A percentile compares a stretch with the other conserved stretches of the same genome.
Conservation (phyloP, 2,797 vertebrate species). For the Odontamblyopus lacepedii region DNA sequence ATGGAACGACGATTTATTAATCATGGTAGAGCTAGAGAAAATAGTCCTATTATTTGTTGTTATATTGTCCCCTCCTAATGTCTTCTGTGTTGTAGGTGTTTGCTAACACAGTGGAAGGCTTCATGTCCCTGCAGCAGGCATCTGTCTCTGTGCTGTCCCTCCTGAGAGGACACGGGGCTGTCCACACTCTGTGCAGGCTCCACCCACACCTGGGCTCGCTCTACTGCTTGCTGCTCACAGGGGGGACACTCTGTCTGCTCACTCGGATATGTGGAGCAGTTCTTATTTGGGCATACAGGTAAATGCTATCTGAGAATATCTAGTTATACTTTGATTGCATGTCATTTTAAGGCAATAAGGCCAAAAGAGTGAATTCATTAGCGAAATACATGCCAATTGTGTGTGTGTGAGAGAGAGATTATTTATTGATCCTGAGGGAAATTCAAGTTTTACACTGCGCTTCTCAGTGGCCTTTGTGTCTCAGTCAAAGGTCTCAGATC, state of each 20-base stretch:
- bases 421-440: too few relatives aligned
- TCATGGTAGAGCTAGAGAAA: too few relatives aligned
- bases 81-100: slow-evolving; percentile 68
- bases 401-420: too few relatives aligned
- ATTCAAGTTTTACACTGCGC: too few relatives aligned
- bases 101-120: slow-evolving; percentile 67
- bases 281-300: slow-evolving; percentile 72
- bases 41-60: background rate
- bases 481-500: too few relatives aligned
- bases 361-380: too few relatives aligned
- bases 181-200: slow-evolving; percentile 58
- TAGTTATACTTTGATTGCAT: background rate
- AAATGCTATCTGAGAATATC: background rate
- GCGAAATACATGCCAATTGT: too few relatives aligned
- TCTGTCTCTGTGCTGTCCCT: slow-evolving; percentile 59
- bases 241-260: slow-evolving; percentile 64
- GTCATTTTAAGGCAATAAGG: background rate
- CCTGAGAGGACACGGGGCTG: slow-evolving; percentile 45
- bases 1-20: too few relatives aligned
- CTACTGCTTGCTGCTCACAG: slow-evolving; percentile 63
- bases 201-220: slow-evolving; percentile 68
- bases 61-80: background rate
- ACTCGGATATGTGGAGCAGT: slow-evolving; percentile 70
- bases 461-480: too few relatives aligned
- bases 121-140: slow-evolving; percentile 53